Evolutionary conservation across 1,140 invertebrate genomes (phyloP).

Genomic region (Prorops nasuta): DNA sequence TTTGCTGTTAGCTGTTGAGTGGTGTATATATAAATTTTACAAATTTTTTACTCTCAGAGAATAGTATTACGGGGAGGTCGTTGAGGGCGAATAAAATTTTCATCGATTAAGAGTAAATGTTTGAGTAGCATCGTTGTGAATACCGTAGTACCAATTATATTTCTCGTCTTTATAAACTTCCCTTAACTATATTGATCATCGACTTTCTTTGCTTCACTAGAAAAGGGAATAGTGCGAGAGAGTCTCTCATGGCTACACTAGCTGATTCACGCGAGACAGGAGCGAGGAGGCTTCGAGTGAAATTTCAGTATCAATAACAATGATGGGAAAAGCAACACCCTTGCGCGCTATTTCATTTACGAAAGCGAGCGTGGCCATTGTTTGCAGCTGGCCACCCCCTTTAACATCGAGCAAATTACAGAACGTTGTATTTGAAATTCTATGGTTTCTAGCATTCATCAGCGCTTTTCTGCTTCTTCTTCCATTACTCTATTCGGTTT

Average conservation of each 20-base stretch:
- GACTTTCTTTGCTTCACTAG: no score
- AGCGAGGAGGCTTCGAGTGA: background rate
- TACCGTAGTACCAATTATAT: background rate
- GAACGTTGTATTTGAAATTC: slow-evolving; percentile 10
- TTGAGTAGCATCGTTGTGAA: background rate
- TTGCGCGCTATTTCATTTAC: slow-evolving; percentile 15
- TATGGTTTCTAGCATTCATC: slow-evolving; percentile 5
- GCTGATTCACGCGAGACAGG: background rate
- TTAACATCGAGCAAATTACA: slow-evolving; percentile 7
- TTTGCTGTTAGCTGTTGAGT: no score
- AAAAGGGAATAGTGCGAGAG: background rate
- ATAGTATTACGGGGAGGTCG: no score
- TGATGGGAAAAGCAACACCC: slow-evolving; percentile 11
- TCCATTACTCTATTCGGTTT: slow-evolving; percentile 2
- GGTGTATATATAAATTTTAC: no score
- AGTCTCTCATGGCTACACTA: background rate
- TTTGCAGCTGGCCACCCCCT: slow-evolving; percentile 15
- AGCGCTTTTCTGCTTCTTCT: slow-evolving; percentile 8
- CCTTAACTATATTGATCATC: no score
- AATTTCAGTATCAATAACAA: background rate
- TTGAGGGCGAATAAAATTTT: no score
- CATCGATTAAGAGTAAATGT: no score
- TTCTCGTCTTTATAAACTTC: no score
- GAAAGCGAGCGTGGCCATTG: slow-evolving; percentile 4
- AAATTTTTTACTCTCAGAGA: no score